phyloP scores from a whole-genome alignment of 1,140 invertebrate genomes.

The Cecropterus lyciades region DNA sequence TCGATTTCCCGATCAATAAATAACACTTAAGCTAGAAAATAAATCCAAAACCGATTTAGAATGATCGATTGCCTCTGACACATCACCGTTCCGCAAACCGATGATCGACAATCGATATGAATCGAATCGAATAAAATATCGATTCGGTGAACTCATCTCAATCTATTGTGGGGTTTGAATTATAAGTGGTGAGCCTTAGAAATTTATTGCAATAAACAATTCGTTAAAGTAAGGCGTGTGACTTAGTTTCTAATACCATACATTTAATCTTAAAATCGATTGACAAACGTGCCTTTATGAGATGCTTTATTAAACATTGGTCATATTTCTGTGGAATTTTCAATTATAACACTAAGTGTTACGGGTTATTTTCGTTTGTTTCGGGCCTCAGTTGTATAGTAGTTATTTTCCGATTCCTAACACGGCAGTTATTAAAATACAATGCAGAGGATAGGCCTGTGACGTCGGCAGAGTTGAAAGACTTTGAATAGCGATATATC shows the following conservation, averaged over 20 bases:
- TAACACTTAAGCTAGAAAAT: slow-evolving; percentile 32
- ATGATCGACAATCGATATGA: slow-evolving; percentile 38
- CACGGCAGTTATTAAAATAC: slow-evolving; percentile 72
- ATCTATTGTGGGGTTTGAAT: slow-evolving; percentile 40
- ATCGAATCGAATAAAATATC: slow-evolving; percentile 45
- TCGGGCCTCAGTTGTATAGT: slow-evolving; percentile 3
- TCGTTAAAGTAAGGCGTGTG: background rate
- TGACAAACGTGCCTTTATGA: slow-evolving; percentile 20
- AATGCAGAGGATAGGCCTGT: slow-evolving; percentile 63
- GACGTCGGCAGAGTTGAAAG: slow-evolving; percentile 70
- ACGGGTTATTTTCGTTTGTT: slow-evolving; percentile 15
- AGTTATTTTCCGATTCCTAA: slow-evolving; percentile 58
- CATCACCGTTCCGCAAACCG: slow-evolving; percentile 34
- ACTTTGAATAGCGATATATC: slow-evolving; percentile 64
- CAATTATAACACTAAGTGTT: background rate
- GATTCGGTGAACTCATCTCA: slow-evolving; percentile 41
- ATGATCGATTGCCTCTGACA: slow-evolving; percentile 31
- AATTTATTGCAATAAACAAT: slow-evolving; percentile 15
- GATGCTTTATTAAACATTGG: slow-evolving; percentile 2
- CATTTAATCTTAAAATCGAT: slow-evolving; percentile 25
- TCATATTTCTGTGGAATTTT: background rate
- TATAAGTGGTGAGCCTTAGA: slow-evolving; percentile 31
- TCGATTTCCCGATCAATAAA: slow-evolving; percentile 36
- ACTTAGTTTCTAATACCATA: slow-evolving; percentile 6
- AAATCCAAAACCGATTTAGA: slow-evolving; percentile 24